These are phyloP conservation scores for Acanthochromis polyacanthus DNA, from an alignment of 2,113 vertebrate species.

Conservation along the genomic window DNA sequence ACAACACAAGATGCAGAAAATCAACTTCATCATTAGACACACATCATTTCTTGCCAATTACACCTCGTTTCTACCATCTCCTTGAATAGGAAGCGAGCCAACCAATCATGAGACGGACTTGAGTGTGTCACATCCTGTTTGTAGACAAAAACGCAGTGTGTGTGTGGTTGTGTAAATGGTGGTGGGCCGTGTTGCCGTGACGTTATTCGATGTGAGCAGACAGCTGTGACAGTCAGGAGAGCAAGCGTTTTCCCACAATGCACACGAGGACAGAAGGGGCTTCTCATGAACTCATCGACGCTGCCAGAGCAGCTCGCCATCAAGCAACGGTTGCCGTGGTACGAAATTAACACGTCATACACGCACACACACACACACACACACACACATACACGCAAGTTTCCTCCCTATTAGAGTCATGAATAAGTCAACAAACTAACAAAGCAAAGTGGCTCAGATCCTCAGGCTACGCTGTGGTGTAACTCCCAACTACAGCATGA, in stretches of 20 bases:
- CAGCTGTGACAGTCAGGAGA: constrained; percentile 71
- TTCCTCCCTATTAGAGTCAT: constrained; percentile 38
- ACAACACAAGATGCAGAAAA: constrained; percentile 40
- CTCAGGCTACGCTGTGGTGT: background rate
- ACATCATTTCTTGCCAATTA: constrained; percentile 64
- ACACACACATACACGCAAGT: constrained; percentile 4
- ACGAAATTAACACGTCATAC: constrained; percentile 51
- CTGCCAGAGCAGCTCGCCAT: constrained; percentile 70
- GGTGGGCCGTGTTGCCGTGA: constrained; percentile 30
- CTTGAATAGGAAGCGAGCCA: constrained; percentile 52
- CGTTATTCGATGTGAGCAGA: constrained; percentile 65
- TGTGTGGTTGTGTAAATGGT: background rate
- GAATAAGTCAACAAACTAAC: constrained; percentile 24
- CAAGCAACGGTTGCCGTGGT: constrained; percentile 58
- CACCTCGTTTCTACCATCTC: constrained; percentile 45
- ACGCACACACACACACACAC: constrained; percentile 13
- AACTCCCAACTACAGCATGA: constrained; percentile 10
- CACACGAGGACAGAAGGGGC: constrained; percentile 70
- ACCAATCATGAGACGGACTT: constrained; percentile 44
- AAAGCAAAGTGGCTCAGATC: background rate
- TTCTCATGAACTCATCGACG: constrained; percentile 72
- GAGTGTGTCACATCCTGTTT: constrained; percentile 65
- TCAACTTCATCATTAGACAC: constrained; percentile 44
- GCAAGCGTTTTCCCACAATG: constrained; percentile 67
- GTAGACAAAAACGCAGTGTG: constrained; percentile 19